Base-by-base conservation (phyloP, 2,888 invertebrate genomes). In the Heteropelma amictum region DNA sequence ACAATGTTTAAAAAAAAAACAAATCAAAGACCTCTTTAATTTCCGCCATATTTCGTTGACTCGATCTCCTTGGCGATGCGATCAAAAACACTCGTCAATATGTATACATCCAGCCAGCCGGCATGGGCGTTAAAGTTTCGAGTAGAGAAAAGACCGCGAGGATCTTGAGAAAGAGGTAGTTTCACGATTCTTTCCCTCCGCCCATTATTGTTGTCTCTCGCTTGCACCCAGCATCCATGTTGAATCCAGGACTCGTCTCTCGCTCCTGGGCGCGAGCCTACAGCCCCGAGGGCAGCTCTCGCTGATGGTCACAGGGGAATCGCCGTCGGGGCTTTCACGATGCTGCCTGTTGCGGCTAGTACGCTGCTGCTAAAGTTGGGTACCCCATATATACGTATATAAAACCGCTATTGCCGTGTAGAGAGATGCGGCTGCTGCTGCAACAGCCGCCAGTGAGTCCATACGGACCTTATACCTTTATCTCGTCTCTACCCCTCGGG, bases 291-390 rank as follows among this genome's bases (percentile, higher is more conserved):
- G 67, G 67, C 60, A 45, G 42, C 74, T 74, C 68, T 70, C 72
- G 78, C 73, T 77, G 77, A 79, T 78, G 78, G 77, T 72, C 81
- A 79, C 84, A 85, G 83, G 35, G 60, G 79, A 79, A 87, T 86
- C 85, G 87, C 87, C 87, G 85, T 84, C 85, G 86, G 87, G 87
- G 86, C 87, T 87, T 87, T 88, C 87, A 87, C 87, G 84, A 81
- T 80, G 82, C 61, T 72, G 65, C 54, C 23, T 42, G 26, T 51
- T 26, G 38, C 26, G 2, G 56, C 54, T 58, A 58, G 49, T 51
- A 14, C 26, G 6, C 33, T 40, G n/a, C n/a, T n/a, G n/a, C n/a
- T 26, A 67, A 54, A 53, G 54, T 45, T 68, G 28, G 35, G 42
- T 51, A 51, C 58, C 28, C 42, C 45, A 26, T 38, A 51, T 60